Evolutionary conservation across 2,888 invertebrate genomes (phyloP).

Genomic region (Rotaria magnacalcarata): DNA sequence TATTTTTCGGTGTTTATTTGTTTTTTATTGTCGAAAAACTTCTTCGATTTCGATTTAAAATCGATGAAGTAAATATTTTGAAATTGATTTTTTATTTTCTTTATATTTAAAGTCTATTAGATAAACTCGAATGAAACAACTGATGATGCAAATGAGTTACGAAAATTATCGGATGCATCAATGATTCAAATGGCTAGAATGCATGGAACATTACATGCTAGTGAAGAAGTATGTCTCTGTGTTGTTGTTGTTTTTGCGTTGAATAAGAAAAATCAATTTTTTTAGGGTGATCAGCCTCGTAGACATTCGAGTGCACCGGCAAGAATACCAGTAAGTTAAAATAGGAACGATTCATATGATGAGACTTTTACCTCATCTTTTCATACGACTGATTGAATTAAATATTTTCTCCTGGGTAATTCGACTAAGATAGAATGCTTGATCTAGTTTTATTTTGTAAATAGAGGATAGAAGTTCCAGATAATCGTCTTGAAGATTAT

Average conservation of each 20-base stretch:
- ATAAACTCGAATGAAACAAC: background rate
- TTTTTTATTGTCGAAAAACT: conserved; percentile 44
- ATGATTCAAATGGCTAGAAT: conserved; percentile 23
- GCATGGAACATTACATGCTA: conserved; percentile 19
- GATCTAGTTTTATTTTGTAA: no score
- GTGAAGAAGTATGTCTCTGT: background rate
- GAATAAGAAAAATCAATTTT: background rate
- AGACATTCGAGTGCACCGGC: background rate
- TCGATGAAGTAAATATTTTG: background rate
- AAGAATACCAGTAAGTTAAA: background rate
- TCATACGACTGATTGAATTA: no score
- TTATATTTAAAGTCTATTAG: background rate
- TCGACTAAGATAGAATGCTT: no score
- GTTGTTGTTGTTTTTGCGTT: no score
- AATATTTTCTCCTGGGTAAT: no score
- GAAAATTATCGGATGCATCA: background rate
- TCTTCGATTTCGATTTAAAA: conserved; percentile 33
- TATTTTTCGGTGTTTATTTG: conserved; percentile 44
- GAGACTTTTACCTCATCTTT: no score
- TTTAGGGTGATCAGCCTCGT: background rate
- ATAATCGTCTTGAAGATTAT: no score
- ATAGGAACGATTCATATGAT: no score
- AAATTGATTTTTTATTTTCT: background rate
- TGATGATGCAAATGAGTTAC: background rate
- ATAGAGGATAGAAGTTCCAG: no score